Evolutionary conservation across 1,140 invertebrate species (phyloP).

Genomic region (Euschistus heros): DNA sequence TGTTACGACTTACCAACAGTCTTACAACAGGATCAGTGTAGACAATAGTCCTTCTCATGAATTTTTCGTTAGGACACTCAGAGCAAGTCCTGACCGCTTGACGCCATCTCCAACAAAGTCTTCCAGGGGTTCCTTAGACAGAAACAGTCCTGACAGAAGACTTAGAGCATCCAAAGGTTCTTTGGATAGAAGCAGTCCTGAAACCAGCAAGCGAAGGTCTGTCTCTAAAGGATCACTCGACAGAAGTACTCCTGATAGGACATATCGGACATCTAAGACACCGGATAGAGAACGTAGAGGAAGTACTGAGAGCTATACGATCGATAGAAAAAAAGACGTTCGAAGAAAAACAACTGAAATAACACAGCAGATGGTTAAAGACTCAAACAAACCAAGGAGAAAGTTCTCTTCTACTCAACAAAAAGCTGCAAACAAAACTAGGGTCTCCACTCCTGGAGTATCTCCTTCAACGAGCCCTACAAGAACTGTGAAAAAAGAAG

Average conservation of each 20-base stretch:
- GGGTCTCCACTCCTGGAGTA: constrained; percentile 31
- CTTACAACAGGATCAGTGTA: constrained; percentile 47
- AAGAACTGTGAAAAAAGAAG: constrained; percentile 14
- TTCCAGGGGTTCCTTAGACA: constrained; percentile 30
- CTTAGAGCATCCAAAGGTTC: neutral
- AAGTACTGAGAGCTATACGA: constrained; percentile 29
- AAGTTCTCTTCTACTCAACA: constrained; percentile 31
- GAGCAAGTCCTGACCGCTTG: constrained; percentile 42
- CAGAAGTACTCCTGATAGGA: constrained; percentile 29
- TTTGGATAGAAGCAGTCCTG: constrained; percentile 23
- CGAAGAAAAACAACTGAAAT: constrained; percentile 25
- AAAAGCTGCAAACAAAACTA: constrained; percentile 30
- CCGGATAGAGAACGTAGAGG: constrained; percentile 28
- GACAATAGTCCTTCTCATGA: constrained; percentile 55
- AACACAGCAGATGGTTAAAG: constrained; percentile 2
- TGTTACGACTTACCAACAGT: constrained; percentile 46
- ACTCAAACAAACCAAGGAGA: constrained; percentile 28
- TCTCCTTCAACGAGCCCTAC: constrained; percentile 30
- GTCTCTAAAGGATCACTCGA: constrained; percentile 33
- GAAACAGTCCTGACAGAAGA: constrained; percentile 29
- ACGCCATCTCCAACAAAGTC: constrained; percentile 39
- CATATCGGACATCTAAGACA: constrained; percentile 20
- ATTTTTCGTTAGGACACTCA: constrained; percentile 55
- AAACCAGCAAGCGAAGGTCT: constrained; percentile 30
- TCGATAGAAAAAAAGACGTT: constrained; percentile 27